phyloP scores from a whole-genome alignment of 2,888 invertebrate species.

The Smittia aterrima region DNA sequence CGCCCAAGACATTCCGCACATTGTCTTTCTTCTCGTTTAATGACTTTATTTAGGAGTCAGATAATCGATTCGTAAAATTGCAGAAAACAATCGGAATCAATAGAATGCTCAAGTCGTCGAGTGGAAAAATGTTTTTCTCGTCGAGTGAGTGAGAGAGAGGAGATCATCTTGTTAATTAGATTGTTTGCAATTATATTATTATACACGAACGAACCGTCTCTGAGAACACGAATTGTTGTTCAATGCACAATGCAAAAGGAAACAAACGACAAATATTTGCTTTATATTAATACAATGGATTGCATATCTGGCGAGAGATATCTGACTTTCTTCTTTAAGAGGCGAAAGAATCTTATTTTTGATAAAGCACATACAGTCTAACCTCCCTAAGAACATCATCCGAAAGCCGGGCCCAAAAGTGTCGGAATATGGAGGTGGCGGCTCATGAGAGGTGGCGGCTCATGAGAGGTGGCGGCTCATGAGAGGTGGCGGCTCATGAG shows the following conservation, averaged over 20 bases:
- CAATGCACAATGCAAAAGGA: constrained; percentile 12
- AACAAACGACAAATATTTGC: constrained; percentile 37
- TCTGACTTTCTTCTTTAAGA: background rate
- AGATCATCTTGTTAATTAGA: constrained; percentile 31
- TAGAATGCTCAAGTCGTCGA: background rate
- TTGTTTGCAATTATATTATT: constrained; percentile 37
- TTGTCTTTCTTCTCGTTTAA: constrained; percentile 33
- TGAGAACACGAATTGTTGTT: constrained; percentile 7
- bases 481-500: no score
- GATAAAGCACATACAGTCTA: background rate
- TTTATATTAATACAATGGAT: constrained; percentile 21
- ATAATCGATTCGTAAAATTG: constrained; percentile 34
- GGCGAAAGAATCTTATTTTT: constrained; percentile 2
- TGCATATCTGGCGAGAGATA: constrained; percentile 7
- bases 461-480: no score
- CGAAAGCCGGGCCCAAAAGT: no score
- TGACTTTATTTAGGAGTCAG: constrained; percentile 34
- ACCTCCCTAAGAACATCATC: no score
- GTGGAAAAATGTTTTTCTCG: constrained; percentile 13
- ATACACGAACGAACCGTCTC: background rate
- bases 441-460: no score
- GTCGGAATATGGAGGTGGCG: no score
- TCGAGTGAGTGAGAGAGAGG: background rate
- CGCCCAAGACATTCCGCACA: constrained; percentile 37
- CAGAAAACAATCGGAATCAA: constrained; percentile 37